Conservation (phyloP, 2,888 invertebrate species). For the Caenorhabditis angaria region DNA sequence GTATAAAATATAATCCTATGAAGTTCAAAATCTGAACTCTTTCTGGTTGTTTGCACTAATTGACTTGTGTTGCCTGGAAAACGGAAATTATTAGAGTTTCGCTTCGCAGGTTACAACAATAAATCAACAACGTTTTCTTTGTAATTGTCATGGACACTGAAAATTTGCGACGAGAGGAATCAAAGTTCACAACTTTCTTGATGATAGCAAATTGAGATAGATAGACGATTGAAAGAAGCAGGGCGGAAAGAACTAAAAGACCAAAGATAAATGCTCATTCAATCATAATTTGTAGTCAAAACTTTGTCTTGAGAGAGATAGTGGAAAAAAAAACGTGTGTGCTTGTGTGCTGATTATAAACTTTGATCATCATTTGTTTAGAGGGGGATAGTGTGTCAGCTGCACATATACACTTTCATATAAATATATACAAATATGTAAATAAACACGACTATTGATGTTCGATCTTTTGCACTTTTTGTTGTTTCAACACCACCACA, state of each 20-base stretch:
- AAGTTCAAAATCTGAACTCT: too few relatives aligned
- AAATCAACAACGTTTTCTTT: not conserved
- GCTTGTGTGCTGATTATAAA: not conserved
- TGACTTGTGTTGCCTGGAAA: not conserved
- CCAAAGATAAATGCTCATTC: not conserved
- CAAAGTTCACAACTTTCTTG: slow-evolving; percentile 3
- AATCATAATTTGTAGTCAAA: not conserved
- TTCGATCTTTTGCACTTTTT: not conserved
- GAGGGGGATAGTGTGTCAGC: not conserved
- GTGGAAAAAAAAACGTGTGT: not conserved
- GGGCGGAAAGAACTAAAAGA: slow-evolving; percentile 1
- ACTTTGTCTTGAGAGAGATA: not conserved
- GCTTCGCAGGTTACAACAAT: not conserved
- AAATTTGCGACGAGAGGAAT: not conserved
- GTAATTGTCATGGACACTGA: not conserved
- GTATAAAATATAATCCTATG: too few relatives aligned
- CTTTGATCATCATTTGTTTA: not conserved
- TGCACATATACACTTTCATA: not conserved
- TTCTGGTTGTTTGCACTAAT: not conserved
- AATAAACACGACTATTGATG: not conserved
- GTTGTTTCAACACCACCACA: not conserved
- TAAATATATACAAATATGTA: not conserved
- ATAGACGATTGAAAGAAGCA: not conserved
- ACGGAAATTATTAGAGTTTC: not conserved
- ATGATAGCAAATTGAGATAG: not conserved